Base-by-base conservation (phyloP, 2,797 vertebrate species). In the Diplodus sargus region DNA sequence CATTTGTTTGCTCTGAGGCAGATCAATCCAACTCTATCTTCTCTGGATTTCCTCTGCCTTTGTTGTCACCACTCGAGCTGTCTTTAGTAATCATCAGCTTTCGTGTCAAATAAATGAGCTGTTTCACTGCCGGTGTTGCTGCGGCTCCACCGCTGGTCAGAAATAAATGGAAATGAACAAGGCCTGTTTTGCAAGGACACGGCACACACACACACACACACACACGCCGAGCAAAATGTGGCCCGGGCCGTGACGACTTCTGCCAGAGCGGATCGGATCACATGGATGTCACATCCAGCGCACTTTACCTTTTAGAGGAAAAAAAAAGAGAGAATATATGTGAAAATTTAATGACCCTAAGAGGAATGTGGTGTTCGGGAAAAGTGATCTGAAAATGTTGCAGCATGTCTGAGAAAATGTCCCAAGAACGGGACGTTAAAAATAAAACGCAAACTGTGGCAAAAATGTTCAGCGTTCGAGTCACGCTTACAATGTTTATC, bases 31-130 rank as follows among this genome's bases (percentile, higher is more conserved):
- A 61, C 82, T 90, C 90, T 60, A 85, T 90, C 84, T 88, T 83
- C 53, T 79, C 63, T 78, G 83, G 76, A 83, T 91, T 89, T 92
- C 85, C 92, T 85, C 69, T 74, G 67, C 84, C 65, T 88, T 89
- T 89, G 86, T 91, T 89, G 91, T 89, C 79, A 78, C 81, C 90
- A 82, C 86, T 89, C 70, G 4, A 78, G 88, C 91, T 91, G 93
- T 92, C 90, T 84, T 91, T 80, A 88, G 76, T 71, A 85, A 93
- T 92, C 90, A 91, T 92, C 79, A 83, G 84, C 87, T 87, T 86
- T 90, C 87, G 78, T 91, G 89, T 94, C 90, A 92, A 85, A 92
- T 90, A 90, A 92, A 93, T 89, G 83, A 90, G 83, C 86, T 74
- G 70, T 78, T 91, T 84, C 90, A 91, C 87, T 87, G 87, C 57